Conservation (phyloP, 2,888 invertebrate genomes). For the Leucophenga montana region DNA sequence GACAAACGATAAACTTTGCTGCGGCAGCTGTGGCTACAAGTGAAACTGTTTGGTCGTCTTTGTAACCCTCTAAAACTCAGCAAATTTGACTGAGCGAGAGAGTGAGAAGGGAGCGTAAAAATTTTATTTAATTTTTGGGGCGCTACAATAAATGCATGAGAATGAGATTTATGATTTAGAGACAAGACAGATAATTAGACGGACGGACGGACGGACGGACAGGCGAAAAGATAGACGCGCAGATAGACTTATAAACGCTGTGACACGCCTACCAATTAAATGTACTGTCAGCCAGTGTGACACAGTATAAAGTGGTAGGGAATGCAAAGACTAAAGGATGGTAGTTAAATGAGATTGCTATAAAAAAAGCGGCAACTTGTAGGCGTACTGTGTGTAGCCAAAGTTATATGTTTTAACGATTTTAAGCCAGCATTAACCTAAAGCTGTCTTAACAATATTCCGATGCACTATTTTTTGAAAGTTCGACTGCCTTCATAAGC, state of each 20-base stretch:
- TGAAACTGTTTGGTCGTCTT: constrained; percentile 35
- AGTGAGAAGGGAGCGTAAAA: background rate
- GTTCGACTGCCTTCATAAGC: too few species aligned
- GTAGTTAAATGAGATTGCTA: background rate
- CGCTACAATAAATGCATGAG: constrained; percentile 9
- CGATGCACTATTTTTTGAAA: too few species aligned
- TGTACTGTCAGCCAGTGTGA: background rate
- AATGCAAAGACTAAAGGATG: background rate
- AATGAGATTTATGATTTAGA: constrained; percentile 18
- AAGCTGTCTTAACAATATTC: too few species aligned
- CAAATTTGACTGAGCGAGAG: too few species aligned
- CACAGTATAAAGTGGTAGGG: too few species aligned
- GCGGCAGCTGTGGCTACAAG: constrained; percentile 63
- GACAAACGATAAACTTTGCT: constrained; percentile 54
- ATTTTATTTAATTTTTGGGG: constrained; percentile 13
- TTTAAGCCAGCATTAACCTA: too few species aligned
- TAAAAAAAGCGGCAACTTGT: constrained; percentile 2
- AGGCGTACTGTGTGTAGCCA: background rate
- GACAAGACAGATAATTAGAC: constrained; percentile 3
- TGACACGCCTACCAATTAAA: constrained; percentile 13
- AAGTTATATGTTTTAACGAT: too few species aligned
- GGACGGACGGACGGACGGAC: background rate
- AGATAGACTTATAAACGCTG: background rate
- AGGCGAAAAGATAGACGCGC: background rate
- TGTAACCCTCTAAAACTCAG: background rate